Percentiles rank a stretch among this genome's conserved stretches.
phyloP scores from a whole-genome alignment of 2,888 invertebrate genomes.

The Tipula lateralis region DNA sequence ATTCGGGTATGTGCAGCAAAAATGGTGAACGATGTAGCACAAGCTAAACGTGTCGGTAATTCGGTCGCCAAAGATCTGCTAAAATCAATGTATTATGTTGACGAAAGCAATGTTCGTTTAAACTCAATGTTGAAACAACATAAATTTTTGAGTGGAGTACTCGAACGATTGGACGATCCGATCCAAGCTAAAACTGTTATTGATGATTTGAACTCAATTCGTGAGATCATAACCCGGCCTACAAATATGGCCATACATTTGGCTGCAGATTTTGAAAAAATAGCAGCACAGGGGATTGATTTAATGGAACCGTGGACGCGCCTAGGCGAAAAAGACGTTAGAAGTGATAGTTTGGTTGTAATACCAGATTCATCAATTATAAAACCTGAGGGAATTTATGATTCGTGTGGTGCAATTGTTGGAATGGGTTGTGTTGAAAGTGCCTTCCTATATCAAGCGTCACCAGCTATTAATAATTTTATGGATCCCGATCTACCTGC shows the following conservation, averaged over 20 bases:
- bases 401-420: conserved; percentile 58
- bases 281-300: conserved; percentile 32
- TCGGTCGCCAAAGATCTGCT: conserved; percentile 61
- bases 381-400: conserved; percentile 42
- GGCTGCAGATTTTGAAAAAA: conserved; percentile 58
- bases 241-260: conserved; percentile 65
- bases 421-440: conserved; percentile 82
- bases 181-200: conserved; percentile 52
- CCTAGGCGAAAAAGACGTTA: conserved; percentile 38
- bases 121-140: conserved; percentile 71
- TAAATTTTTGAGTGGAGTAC: conserved; percentile 64
- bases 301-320: conserved; percentile 53
- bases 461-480: conserved; percentile 62
- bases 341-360: conserved; percentile 32
- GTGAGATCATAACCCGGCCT: conserved; percentile 56
- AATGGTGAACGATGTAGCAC: conserved; percentile 74
- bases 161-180: conserved; percentile 56
- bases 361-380: conserved; percentile 40
- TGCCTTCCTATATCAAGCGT: conserved; percentile 63
- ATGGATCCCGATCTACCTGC: conserved; percentile 64
- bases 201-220: conserved; percentile 55
- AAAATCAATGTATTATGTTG: conserved; percentile 55
- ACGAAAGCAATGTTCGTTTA: conserved; percentile 67
- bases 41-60: conserved; percentile 67
- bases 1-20: conserved; percentile 73